Evolutionary conservation across 2,888 invertebrate genomes (phyloP).

Genomic region (Malthinus seriepunctatus): DNA sequence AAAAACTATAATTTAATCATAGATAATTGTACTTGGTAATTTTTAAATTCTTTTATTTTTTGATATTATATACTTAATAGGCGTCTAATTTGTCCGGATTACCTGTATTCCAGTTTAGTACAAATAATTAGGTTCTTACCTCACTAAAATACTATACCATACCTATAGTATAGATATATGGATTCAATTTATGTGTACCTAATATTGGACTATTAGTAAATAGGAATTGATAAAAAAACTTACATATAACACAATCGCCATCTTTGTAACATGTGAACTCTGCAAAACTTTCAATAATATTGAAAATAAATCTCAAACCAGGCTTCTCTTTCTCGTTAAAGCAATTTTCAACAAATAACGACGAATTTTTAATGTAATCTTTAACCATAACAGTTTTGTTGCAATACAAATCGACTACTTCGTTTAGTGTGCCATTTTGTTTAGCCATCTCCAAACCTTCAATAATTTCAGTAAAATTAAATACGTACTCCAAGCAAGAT

Average conservation of each 20-base stretch:
- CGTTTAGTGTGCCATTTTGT: constrained; percentile 2
- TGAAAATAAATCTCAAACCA: not conserved
- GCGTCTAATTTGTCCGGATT: no score
- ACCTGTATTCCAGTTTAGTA: no score
- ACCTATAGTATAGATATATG: no score
- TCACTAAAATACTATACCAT: no score
- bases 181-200: no score
- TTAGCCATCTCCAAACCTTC: not conserved
- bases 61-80: no score
- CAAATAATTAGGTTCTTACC: no score
- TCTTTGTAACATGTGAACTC: constrained; percentile 14
- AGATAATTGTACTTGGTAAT: no score
- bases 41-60: no score
- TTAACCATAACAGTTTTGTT: not conserved
- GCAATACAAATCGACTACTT: constrained; percentile 10
- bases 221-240: not conserved
- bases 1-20: constrained; percentile 20
- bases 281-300: constrained; percentile 3
- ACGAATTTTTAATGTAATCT: constrained; percentile 6
- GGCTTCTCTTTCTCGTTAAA: constrained; percentile 6
- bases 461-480: not conserved
- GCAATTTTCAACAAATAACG: constrained; percentile 1
- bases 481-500: not conserved
- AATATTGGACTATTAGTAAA: not conserved
- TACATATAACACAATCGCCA: constrained; percentile 10